These are phyloP conservation scores for Petromus typicus DNA, from an alignment of 2,113 vertebrate species.

Conservation along the genomic window DNA sequence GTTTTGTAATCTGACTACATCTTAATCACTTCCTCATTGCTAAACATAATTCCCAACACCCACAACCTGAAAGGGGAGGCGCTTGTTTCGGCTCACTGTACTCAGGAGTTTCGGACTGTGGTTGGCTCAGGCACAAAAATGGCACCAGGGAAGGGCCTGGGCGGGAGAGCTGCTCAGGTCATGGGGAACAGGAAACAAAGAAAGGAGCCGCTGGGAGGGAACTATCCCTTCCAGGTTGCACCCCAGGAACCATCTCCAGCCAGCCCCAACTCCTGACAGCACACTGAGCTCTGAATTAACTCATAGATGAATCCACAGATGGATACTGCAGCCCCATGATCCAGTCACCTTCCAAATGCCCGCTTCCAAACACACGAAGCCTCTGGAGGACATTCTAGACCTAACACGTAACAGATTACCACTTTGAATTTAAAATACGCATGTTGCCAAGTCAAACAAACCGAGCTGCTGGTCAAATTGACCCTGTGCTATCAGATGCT, in stretches of 20 bases:
- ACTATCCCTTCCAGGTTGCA: no score
- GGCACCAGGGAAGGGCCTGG: neutral
- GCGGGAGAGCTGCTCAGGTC: neutral
- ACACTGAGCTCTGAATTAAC: neutral
- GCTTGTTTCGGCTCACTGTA: neutral
- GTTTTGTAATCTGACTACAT: neutral
- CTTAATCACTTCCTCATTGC: neutral
- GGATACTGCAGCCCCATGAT: neutral
- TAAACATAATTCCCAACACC: neutral
- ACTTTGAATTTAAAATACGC: neutral
- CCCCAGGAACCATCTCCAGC: neutral
- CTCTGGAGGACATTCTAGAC: neutral
- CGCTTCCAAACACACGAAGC: neutral
- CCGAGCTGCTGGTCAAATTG: neutral
- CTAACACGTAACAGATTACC: neutral
- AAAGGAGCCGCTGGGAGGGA: neutral
- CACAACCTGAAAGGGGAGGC: neutral
- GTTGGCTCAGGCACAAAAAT: neutral
- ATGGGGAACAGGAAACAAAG: neutral
- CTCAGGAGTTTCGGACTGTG: neutral
- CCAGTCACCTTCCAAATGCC: neutral
- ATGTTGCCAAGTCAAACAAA: neutral
- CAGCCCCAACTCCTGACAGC: neutral
- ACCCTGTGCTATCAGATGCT: rapidly evolving
- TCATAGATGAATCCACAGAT: neutral